These are phyloP conservation scores for Adrianichthys oophorus DNA, from an alignment of 2,797 vertebrate genomes.

Conservation along the genomic window DNA sequence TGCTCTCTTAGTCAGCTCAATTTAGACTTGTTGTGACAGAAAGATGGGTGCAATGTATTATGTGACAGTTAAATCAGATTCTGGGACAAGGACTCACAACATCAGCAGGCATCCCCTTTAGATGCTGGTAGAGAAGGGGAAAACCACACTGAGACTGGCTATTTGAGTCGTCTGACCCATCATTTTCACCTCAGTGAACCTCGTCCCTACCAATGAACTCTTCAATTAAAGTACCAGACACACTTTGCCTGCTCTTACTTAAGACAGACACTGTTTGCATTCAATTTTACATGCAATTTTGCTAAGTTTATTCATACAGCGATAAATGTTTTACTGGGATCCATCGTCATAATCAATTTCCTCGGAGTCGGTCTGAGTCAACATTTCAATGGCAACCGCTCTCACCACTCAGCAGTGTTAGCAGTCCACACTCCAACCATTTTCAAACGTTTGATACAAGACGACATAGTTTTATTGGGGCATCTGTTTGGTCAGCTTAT, in stretches of 20 bases:
- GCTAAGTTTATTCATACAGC: no score
- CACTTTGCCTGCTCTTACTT: conserved; percentile 20
- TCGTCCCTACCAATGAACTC: conserved; percentile 22
- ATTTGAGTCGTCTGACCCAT: conserved; percentile 28
- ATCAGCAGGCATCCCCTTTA: conserved; percentile 34
- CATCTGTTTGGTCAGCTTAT: no score
- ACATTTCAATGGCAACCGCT: no score
- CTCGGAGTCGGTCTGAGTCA: no score
- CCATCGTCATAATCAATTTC: no score
- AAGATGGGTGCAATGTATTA: conserved; percentile 28
- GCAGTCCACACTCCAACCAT: no score
- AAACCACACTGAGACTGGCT: conserved; percentile 11
- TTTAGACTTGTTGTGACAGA: conserved; percentile 45
- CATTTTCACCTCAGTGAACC: conserved; percentile 16
- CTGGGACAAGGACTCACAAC: conserved; percentile 49
- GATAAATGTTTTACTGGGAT: no score
- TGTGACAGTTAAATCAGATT: conserved; percentile 52
- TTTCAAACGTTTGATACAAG: no score
- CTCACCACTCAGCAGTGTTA: no score
- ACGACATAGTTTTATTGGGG: no score
- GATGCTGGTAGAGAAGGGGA: conserved; percentile 22
- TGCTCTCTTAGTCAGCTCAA: conserved; percentile 38
- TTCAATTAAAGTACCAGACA: conserved; percentile 22
- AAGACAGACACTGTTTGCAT: background rate
- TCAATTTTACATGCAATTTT: background rate